These are phyloP conservation scores for Corythornis madagascariensis DNA, from an alignment of 2,113 vertebrate genomes.

Conservation along the genomic window DNA sequence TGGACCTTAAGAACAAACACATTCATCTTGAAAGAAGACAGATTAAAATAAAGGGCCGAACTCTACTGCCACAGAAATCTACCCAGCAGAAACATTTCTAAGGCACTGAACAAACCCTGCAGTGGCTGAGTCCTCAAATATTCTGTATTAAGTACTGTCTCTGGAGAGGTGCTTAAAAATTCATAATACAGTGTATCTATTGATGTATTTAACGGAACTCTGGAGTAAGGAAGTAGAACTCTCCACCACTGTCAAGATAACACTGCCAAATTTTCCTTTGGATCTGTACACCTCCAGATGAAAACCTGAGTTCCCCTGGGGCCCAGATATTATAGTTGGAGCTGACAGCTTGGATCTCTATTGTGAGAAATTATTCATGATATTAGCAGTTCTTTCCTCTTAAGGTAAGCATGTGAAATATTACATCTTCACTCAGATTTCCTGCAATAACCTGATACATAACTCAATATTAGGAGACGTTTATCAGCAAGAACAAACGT, in stretches of 20 bases:
- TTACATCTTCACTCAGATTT: constrained; percentile 67
- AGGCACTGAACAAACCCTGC: constrained; percentile 51
- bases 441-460: constrained; percentile 51
- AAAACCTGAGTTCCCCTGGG: constrained; percentile 56
- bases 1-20: constrained; percentile 45
- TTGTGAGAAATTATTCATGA: constrained; percentile 73
- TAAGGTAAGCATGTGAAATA: constrained; percentile 65
- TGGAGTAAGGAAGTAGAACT: constrained; percentile 58
- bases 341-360: constrained; percentile 71
- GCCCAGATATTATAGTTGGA: constrained; percentile 53
- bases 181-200: constrained; percentile 55
- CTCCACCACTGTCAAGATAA: constrained; percentile 58
- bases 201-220: constrained; percentile 69
- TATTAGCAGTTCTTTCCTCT: constrained; percentile 64
- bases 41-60: constrained; percentile 40
- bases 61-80: constrained; percentile 32
- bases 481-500: constrained; percentile 53
- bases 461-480: constrained; percentile 54
- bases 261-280: constrained; percentile 67
- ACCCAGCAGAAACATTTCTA: constrained; percentile 54
- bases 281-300: constrained; percentile 57
- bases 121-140: constrained; percentile 62
- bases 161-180: constrained; percentile 70
- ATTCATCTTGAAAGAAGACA: constrained; percentile 37
- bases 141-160: constrained; percentile 70